Evolutionary conservation across 2,113 vertebrate genomes (phyloP), one percentile per base, ranked within the genome.

Genomic region (Saimiri boliviensis): DNA sequence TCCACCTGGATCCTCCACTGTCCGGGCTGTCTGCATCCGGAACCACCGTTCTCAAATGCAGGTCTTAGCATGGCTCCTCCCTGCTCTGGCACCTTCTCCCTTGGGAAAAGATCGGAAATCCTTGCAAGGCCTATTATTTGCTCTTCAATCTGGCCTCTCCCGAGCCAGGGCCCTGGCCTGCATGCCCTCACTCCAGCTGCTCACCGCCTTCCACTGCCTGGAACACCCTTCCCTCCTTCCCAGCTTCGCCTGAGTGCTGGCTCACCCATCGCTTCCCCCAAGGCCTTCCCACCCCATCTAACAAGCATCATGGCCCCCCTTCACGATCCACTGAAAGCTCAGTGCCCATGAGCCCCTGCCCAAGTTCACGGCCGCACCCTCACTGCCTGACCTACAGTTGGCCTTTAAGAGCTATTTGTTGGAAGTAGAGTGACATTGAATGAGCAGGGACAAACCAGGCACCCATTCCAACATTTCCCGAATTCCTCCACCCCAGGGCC

Each of bases 151-250:
- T 45, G 88, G 45, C 32, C 66, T 66, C 19, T 5, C n/a, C 12
- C 1, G 40, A 11, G 60, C 63, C 2, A 0, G 3, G 32, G 66
- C 20, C 56, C 9, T 37, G 0, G 10, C 25, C 3, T 0, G 1
- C 14, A 13, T 3, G 16, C 17, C 54, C n/a, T 30, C 42, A 1
- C 30, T 13, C 14, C 10, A 49, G 76, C 88, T 12, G 45, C 54
- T 79, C 21, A 10, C 2, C 30, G 12, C 42, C 40, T 13, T 85
- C 25, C 19, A 5, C 16, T 2, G 6, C 88, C 47, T 1, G 0
- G 1, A 11, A 12, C 19, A 0, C 7, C 32, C 21, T 27, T 20
- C 30, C 70, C 8, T 6, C 32, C 42, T 63, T 27, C 52, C 8
- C 1, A 40, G 23, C 1, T n/a, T 11, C 9, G 0, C 10, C 16